phyloP scores from a whole-genome alignment of 2,113 vertebrate genomes.

The Burhinus bistriatus region DNA sequence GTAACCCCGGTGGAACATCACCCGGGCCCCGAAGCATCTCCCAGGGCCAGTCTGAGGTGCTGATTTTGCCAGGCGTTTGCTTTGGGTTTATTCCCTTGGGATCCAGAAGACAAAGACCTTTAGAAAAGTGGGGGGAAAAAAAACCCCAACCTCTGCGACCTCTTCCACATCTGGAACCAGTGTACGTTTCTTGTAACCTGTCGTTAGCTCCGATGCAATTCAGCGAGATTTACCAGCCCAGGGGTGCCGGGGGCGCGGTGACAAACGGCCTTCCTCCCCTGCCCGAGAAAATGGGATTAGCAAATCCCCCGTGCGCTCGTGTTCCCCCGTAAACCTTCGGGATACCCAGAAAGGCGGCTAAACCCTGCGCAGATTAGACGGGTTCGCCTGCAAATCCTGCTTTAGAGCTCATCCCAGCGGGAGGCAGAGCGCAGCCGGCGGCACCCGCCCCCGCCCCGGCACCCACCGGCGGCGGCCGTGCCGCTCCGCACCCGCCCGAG shows the following conservation, averaged over 20 bases:
- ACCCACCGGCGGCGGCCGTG: too few species aligned
- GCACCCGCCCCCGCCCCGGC: too few species aligned
- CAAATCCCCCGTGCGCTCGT: background rate
- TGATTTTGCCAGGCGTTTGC: fast-evolving
- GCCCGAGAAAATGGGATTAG: background rate
- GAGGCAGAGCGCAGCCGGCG: background rate
- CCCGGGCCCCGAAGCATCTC: fast-evolving
- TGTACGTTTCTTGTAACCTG: fast-evolving
- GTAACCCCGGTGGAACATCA: background rate
- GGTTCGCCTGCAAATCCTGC: background rate
- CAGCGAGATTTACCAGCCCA: background rate
- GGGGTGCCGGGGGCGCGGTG: background rate
- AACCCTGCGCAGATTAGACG: background rate
- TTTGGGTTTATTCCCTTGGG: background rate
- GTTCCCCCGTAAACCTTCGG: background rate
- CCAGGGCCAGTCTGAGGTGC: fast-evolving
- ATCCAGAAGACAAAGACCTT: background rate
- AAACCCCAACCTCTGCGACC: fast-evolving
- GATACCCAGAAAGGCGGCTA: background rate
- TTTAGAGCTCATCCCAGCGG: background rate
- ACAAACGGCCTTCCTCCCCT: background rate
- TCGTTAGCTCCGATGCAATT: background rate
- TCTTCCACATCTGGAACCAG: background rate
- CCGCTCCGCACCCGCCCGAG: fast-evolving
- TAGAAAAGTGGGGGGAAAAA: fast-evolving